These are phyloP conservation scores for Yponomeuta malinellus DNA, from an alignment of 2,888 invertebrate species.

Conservation along the genomic window DNA sequence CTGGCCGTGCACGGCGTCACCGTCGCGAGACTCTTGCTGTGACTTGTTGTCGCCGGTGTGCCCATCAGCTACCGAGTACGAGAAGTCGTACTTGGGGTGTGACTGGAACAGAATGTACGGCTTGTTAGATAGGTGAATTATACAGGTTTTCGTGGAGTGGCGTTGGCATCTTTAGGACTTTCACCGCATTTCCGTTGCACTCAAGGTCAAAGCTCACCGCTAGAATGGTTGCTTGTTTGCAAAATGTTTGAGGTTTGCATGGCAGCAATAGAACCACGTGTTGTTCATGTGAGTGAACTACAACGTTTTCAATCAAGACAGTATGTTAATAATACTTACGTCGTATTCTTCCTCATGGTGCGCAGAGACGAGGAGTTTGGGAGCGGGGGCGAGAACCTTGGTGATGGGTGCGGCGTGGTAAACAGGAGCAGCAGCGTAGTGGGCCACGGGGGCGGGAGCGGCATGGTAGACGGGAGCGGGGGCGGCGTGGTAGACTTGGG, in stretches of 20 bases:
- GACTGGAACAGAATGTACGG: constrained; percentile 33
- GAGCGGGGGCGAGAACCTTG: constrained; percentile 26
- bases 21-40: constrained; percentile 21
- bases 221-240: too few species aligned
- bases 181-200: too few species aligned
- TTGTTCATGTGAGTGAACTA: too few species aligned
- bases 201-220: too few species aligned
- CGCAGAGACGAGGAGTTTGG: constrained; percentile 21
- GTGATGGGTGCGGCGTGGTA: constrained; percentile 19
- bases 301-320: background rate
- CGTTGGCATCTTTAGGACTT: too few species aligned
- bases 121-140: background rate
- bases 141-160: background rate
- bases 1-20: constrained; percentile 41
- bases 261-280: too few species aligned
- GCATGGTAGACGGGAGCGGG: constrained; percentile 24
- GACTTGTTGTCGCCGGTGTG: constrained; percentile 50
- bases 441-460: constrained; percentile 31
- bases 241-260: too few species aligned
- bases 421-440: constrained; percentile 18
- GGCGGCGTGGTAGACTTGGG: constrained; percentile 23
- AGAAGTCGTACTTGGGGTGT: constrained; percentile 68
- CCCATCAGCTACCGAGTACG: constrained; percentile 72
- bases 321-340: background rate
- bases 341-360: constrained; percentile 22